Evolutionary conservation across 1,140 invertebrate species (phyloP).

Genomic region (Laupala kohalensis): DNA sequence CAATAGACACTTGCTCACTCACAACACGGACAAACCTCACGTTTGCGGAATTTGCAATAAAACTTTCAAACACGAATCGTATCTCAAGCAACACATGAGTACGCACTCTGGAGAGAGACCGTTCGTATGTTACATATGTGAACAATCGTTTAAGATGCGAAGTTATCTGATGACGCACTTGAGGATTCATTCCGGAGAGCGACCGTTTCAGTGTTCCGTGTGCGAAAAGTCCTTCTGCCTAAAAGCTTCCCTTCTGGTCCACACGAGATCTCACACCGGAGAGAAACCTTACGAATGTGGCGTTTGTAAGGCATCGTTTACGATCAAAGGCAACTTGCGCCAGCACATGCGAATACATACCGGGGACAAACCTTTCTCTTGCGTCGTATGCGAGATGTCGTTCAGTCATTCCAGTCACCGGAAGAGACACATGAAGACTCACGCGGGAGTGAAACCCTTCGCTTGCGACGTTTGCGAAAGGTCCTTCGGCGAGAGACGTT

Average conservation of each 20-base stretch:
- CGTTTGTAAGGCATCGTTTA: neutral
- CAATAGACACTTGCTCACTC: neutral
- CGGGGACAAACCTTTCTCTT: neutral
- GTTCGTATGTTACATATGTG: neutral
- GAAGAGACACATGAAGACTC: neutral
- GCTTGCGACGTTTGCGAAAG: neutral
- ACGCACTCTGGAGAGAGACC: neutral
- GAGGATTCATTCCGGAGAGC: too few species aligned
- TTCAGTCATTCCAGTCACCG: neutral
- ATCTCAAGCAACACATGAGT: neutral
- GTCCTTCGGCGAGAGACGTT: neutral
- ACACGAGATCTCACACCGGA: neutral
- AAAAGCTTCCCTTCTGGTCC: neutral
- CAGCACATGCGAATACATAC: neutral
- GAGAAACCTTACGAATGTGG: neutral
- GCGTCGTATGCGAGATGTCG: neutral
- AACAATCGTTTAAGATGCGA: neutral
- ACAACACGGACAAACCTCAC: neutral
- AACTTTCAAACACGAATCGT: neutral
- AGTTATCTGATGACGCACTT: neutral
- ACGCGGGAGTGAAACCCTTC: neutral
- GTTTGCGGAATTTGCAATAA: neutral
- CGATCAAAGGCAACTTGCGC: neutral
- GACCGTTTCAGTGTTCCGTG: too few species aligned
- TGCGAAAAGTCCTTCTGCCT: neutral